These are phyloP conservation scores for Theonella swinhoei DNA, from an alignment of 37 sponge, comb jelly and placozoan genomes.

Conservation along the genomic window DNA sequence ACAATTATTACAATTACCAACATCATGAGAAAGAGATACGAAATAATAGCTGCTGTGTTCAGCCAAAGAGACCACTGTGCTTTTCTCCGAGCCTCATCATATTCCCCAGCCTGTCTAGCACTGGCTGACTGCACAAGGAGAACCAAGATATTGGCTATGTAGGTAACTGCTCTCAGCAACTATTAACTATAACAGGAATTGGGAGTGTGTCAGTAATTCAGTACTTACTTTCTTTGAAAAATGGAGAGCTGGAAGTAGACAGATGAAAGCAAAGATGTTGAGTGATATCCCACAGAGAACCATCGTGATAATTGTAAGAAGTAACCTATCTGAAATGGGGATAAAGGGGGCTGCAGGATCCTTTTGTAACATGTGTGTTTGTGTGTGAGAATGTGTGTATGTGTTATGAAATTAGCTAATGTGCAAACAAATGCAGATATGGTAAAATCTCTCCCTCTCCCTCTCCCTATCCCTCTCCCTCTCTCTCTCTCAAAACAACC, in stretches of 20 bases:
- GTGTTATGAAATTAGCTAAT: not conserved
- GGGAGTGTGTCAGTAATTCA: not conserved
- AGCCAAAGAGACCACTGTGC: constrained; percentile 8
- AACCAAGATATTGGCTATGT: not conserved
- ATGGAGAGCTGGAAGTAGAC: constrained; percentile 26
- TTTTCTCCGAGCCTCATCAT: not conserved
- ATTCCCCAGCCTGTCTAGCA: not conserved
- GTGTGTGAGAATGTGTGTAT: not conserved
- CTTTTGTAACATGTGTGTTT: not conserved
- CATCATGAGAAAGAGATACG: not conserved
- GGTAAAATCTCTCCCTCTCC: too few relatives aligned
- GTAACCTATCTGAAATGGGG: not conserved
- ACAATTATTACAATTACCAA: too few relatives aligned
- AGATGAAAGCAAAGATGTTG: constrained; percentile 31
- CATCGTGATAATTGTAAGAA: constrained; percentile 28
- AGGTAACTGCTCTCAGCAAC: not conserved
- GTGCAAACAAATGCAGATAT: too few relatives aligned
- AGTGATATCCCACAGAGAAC: constrained; percentile 32
- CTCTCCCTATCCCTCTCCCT: too few relatives aligned
- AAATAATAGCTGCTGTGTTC: not conserved
- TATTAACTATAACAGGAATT: not conserved
- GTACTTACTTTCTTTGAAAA: constrained; percentile 28
- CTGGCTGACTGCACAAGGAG: not conserved
- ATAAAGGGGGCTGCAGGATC: not conserved
- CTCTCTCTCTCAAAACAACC: too few relatives aligned